phyloP scores from a whole-genome alignment of 2,797 vertebrate genomes.

The Pteronotus mesoamericanus region DNA sequence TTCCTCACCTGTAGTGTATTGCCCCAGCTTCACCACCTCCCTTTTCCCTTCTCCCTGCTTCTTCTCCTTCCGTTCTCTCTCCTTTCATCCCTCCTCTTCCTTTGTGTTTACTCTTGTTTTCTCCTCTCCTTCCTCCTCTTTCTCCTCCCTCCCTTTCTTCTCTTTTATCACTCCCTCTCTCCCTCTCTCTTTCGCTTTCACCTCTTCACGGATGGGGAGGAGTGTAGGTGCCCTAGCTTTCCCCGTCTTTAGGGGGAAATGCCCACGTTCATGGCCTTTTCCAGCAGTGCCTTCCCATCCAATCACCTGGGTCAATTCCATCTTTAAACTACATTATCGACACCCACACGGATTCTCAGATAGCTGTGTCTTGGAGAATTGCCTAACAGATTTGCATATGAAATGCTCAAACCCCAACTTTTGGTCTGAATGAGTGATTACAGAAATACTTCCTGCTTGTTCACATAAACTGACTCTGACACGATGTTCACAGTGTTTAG shows the following conservation, averaged over 20 bases:
- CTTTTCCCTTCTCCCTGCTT: not conserved
- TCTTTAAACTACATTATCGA: constrained; percentile 41
- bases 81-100: not conserved
- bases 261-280: not conserved
- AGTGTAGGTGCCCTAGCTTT: too few relatives aligned
- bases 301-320: not conserved
- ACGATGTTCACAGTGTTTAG: constrained; percentile 20
- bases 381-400: constrained; percentile 63
- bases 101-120: not conserved
- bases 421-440: constrained; percentile 62
- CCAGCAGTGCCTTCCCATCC: not conserved
- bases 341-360: constrained; percentile 26
- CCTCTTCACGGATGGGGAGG: not conserved
- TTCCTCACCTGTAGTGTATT: not conserved
- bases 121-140: too few relatives aligned
- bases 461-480: constrained; percentile 57
- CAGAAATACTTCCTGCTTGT: constrained; percentile 59
- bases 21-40: not conserved
- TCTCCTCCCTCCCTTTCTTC: not conserved
- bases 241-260: not conserved
- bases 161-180: not conserved
- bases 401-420: constrained; percentile 51
- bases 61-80: too few relatives aligned
- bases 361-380: constrained; percentile 54
- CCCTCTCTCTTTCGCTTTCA: not conserved